Conservation (phyloP, 2,888 invertebrate species). For the Ypsolopha scabrella region DNA sequence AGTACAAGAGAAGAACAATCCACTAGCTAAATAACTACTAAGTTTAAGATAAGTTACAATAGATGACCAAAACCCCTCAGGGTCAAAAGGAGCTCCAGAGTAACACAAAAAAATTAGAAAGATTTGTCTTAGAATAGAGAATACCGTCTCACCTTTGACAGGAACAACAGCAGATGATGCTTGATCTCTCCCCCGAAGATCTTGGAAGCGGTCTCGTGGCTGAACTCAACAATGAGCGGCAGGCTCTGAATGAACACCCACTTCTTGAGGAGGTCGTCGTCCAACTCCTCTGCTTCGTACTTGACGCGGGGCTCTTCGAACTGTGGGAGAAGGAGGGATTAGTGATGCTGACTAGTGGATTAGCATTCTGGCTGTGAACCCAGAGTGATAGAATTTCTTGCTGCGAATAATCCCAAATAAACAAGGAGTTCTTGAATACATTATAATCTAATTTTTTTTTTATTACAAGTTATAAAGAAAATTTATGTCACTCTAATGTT, state of each 20-base stretch:
- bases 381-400: too few relatives aligned
- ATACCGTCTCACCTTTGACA: constrained; percentile 77
- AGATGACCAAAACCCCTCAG: too few relatives aligned
- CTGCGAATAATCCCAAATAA: too few relatives aligned
- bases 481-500: too few relatives aligned
- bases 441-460: too few relatives aligned
- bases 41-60: too few relatives aligned
- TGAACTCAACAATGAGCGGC: constrained; percentile 95
- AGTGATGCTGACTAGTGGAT: not conserved
- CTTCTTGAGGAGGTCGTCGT: constrained; percentile 78
- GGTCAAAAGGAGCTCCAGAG: too few relatives aligned
- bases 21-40: too few relatives aligned
- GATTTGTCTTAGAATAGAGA: not conserved
- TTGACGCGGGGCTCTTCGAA: constrained; percentile 88
- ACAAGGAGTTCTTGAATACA: too few relatives aligned
- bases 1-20: too few relatives aligned
- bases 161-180: constrained; percentile 94
- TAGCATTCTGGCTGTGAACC: too few relatives aligned
- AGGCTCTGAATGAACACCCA: constrained; percentile 88
- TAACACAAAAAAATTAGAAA: not conserved
- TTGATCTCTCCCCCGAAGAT: constrained; percentile 99
- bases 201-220: constrained; percentile 96
- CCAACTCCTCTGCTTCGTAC: constrained; percentile 76
- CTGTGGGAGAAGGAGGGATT: constrained; percentile 40
- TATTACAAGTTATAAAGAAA: too few relatives aligned